Evolutionary conservation across 2,113 vertebrate genomes (phyloP), one percentile per base, ranked within the genome.

Genomic region (Carollia perspicillata): DNA sequence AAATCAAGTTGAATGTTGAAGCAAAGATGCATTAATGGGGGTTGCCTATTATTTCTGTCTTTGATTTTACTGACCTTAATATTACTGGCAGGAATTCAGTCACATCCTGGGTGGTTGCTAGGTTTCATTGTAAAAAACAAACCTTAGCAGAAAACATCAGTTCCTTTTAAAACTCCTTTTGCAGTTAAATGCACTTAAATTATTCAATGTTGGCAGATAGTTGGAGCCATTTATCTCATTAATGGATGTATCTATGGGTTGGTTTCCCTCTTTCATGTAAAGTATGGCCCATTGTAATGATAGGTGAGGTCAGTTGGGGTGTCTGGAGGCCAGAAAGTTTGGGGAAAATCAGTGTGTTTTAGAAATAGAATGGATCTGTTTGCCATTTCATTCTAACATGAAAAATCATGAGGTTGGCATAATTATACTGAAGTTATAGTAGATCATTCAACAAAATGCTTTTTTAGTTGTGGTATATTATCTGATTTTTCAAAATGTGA

Each of bases 401-500:
- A 88, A 94, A 71, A 91, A 13, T 6, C 33, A 80, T 2, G 14
- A 94, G 60, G 83, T 55, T 95, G 89, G 23, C 79, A 72, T 87
- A 68, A 95, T 96, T 75, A 94, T 47, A 53, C 33, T 79, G 42
- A 89, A 37, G 96, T 96, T 94, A 97, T 96, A 93, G 94, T 89
- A 90, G 40, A 86, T 95, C 84, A 94, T 97, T 95, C 84, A 95
- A 88, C 33, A 90, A 95, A 92, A 90, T 95, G 13, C 65, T 84
- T 53, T 65, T 90, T 90, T 78, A 78, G 66, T 84, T 89, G 47
- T 94, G 77, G 53, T 71, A 72, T 81, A 93, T 95, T 92, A 90
- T 88, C 71, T 79, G 81, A 90, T 85, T 97, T 97, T 96, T 92
- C 65, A 93, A 95, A 97, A 95, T 97, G 78, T 63, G 30, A 94